Percentiles rank a stretch among this genome's conserved stretches.
Conservation (phyloP, 2,797 vertebrate genomes). For the Gallinago nigripennis region DNA sequence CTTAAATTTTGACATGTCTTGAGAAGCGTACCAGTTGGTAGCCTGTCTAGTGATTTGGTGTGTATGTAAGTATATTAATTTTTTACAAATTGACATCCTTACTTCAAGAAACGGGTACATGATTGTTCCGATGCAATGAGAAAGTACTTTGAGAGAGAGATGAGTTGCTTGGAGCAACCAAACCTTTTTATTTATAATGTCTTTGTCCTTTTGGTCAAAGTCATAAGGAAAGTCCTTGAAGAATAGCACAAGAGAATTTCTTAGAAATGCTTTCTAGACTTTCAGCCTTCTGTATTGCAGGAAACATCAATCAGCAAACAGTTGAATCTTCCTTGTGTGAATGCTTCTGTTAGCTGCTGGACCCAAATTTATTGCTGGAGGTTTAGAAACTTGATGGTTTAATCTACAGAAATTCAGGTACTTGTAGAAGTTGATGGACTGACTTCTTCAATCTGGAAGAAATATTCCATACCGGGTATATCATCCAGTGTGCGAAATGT, state of each 20-base stretch:
- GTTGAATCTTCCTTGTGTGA: conserved; percentile 17
- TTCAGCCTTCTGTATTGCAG: conserved; percentile 52
- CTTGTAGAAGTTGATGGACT: conserved; percentile 70
- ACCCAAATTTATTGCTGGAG: conserved; percentile 61
- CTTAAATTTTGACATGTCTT: conserved; percentile 6
- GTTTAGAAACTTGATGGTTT: conserved; percentile 73
- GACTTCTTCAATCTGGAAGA: conserved; percentile 56
- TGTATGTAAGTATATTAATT: background rate
- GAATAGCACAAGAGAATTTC: background rate
- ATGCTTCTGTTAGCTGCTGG: conserved; percentile 39
- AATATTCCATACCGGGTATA: conserved; percentile 51
- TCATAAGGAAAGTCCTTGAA: background rate
- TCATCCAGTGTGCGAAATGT: conserved; percentile 45
- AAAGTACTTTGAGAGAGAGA: background rate
- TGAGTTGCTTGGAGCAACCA: background rate
- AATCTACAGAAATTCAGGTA: conserved; percentile 72
- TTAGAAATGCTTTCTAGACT: conserved; percentile 34
- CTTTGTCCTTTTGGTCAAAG: background rate
- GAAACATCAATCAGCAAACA: background rate
- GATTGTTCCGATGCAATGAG: background rate
- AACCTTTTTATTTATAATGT: background rate
- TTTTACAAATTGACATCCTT: background rate
- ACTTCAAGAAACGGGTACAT: background rate
- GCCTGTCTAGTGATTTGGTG: background rate
- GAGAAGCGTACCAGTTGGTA: background rate